Evolutionary conservation across 2,113 vertebrate genomes (phyloP).

Genomic region (Podilymbus podiceps): DNA sequence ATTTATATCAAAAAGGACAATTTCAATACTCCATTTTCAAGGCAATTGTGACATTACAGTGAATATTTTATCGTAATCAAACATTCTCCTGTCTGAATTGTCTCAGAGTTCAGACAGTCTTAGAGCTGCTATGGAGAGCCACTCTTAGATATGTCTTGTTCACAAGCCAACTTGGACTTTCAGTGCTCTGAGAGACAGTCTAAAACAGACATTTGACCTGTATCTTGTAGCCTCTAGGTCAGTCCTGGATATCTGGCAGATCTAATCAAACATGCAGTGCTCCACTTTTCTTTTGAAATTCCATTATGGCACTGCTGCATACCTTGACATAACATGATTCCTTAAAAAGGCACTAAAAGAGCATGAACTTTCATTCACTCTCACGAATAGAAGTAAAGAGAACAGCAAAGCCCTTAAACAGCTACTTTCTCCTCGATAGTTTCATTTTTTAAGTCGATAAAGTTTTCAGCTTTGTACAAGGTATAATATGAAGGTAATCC

Average conservation of each 20-base stretch:
- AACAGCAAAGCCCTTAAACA: neutral
- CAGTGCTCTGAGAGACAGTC: neutral
- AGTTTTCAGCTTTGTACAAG: neutral
- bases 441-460: neutral
- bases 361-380: neutral
- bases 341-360: constrained; percentile 14
- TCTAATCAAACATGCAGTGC: neutral
- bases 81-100: neutral
- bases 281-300: constrained; percentile 31
- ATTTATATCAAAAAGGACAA: neutral
- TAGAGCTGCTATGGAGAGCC: neutral
- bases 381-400: neutral
- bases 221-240: neutral
- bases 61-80: neutral
- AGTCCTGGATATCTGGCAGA: neutral
- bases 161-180: neutral
- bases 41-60: neutral
- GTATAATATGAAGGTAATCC: neutral
- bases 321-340: constrained; percentile 1
- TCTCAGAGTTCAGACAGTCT: neutral
- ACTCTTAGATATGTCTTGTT: neutral
- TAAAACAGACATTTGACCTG: neutral
- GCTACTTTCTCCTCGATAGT: neutral
- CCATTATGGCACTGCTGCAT: neutral
- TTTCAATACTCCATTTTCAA: neutral